Evolutionary conservation across 2,113 vertebrate genomes (phyloP).

Genomic region (Pandion haliaetus): DNA sequence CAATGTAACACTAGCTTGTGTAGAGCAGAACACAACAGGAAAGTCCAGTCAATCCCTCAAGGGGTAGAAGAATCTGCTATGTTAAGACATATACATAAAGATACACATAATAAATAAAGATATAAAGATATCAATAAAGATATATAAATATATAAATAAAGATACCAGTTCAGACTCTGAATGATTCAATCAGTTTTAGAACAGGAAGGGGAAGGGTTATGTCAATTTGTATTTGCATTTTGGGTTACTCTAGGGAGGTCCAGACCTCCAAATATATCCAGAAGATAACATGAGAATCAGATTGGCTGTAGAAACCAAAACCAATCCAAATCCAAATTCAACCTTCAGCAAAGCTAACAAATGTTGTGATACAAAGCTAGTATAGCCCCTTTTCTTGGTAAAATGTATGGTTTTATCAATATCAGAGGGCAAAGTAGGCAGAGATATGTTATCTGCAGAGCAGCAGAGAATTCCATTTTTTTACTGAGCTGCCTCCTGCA

Average conservation of each 20-base stretch:
- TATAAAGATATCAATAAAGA: too few relatives aligned
- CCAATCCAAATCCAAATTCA: neutral
- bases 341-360: neutral
- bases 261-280: neutral
- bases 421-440: neutral
- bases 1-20: accelerated
- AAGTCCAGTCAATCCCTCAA: neutral
- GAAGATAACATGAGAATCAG: neutral
- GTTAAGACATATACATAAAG: too few relatives aligned
- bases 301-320: neutral
- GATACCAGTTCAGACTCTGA: neutral
- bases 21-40: neutral
- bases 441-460: neutral
- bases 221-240: neutral
- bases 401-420: neutral
- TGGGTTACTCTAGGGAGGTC: neutral
- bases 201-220: neutral
- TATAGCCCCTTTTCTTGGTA: neutral
- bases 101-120: too few relatives aligned
- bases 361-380: neutral
- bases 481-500: neutral
- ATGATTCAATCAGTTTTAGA: neutral
- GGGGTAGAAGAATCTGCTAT: neutral
- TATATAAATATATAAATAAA: too few relatives aligned
- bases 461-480: neutral